Base-by-base conservation (phyloP, 92 coral and sea anemone species). In the Isaurus tuberculatus region DNA sequence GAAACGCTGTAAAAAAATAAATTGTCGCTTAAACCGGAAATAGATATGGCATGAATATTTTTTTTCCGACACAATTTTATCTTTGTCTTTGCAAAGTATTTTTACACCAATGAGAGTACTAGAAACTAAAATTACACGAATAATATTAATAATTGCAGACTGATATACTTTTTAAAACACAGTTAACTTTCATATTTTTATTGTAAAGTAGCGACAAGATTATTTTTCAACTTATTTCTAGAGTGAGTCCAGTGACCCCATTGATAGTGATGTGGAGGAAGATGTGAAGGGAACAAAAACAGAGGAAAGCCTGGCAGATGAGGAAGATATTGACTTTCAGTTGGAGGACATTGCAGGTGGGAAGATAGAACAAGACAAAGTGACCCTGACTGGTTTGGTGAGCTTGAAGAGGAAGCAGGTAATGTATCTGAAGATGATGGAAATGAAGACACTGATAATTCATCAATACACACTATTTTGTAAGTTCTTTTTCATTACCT, bases 341-440 rank as follows among this genome's bases (percentile, higher is more conserved):
- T 49, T 71, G 36, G 80, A 83, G 88, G 64, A 64, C 63, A 53
- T 25, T 31, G 48, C 65, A 37, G 87, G 61, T 68, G 36, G 74
- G 28, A 73, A 58, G 74, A 65, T 73, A 55, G 83, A 73, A 58
- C 57, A 74, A 31, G 88, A 61, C 7, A 70, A 51, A 57, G 25
- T 46, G 87, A 84, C 71, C 75, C 83, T 55, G 88, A 74, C 75
- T 84, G 88, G 88, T 60, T 60, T 73, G 74, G 63, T 63, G 49
- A 73, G 74, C 83, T 73, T 22, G 83, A 84, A 28, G 83, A 74
- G 65, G 65, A 72, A 42, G 87, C 70, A 83, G 80, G 6, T 33
- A 55, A 44, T 85, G 85, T 67, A 75, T 31, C 55, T 32, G 89
- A 51, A 15, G 61, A 69, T 27, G 84, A 69, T 68, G 89, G 77